Conservation (phyloP, 1,140 invertebrate species). For the Bombyx mandarina region DNA sequence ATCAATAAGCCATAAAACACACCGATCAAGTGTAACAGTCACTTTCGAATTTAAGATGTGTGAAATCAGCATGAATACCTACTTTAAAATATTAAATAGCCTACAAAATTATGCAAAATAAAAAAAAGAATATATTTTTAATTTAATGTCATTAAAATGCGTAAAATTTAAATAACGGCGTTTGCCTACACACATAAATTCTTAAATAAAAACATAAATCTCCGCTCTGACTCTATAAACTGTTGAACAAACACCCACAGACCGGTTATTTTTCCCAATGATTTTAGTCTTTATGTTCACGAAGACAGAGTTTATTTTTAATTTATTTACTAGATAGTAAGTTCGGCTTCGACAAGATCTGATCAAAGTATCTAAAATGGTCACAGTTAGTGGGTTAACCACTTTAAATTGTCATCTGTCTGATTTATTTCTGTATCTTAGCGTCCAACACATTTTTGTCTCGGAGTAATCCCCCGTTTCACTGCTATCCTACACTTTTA, state of each 20-base stretch:
- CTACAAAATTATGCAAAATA: slow-evolving; percentile 9
- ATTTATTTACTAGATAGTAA: slow-evolving; percentile 23
- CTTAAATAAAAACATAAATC: slow-evolving; percentile 71
- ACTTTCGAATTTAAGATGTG: slow-evolving; percentile 3
- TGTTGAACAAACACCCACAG: slow-evolving; percentile 65
- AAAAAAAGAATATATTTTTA: slow-evolving; percentile 41
- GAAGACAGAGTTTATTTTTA: slow-evolving; percentile 24
- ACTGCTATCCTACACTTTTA: slow-evolving; percentile 14
- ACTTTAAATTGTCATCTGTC: slow-evolving; percentile 73
- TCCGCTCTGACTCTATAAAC: slow-evolving; percentile 51
- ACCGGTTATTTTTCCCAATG: slow-evolving; percentile 20
- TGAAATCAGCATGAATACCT: slow-evolving; percentile 3
- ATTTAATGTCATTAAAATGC: slow-evolving; percentile 47
- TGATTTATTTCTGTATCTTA: slow-evolving; percentile 72
- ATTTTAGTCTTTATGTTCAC: slow-evolving; percentile 36
- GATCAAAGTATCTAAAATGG: slow-evolving; percentile 72
- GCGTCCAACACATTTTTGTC: slow-evolving; percentile 64
- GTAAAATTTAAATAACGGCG: slow-evolving; percentile 64
- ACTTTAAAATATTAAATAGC: slow-evolving; percentile 11
- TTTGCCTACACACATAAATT: slow-evolving; percentile 66
- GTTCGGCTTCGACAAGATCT: slow-evolving; percentile 64
- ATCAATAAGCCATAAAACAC: too few relatives aligned
- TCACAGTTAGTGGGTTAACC: slow-evolving; percentile 72
- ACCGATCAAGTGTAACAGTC: too few relatives aligned
- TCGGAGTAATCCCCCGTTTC: slow-evolving; percentile 10